Conservation (phyloP, 2,888 invertebrate species). For the Aleiodes leptofemur region DNA sequence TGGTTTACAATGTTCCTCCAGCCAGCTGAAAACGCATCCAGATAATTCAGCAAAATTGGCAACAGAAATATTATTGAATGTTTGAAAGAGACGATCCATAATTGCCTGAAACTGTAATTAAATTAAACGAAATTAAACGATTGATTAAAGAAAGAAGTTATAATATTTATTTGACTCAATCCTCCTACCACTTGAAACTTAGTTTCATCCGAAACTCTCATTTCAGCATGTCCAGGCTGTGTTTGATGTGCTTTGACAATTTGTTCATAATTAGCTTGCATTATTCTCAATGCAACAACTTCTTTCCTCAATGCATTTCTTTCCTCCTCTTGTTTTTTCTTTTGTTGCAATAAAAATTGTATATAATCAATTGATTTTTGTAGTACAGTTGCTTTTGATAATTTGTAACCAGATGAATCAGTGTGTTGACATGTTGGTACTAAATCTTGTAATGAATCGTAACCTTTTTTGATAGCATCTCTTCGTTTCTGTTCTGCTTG, state of each 20-base stretch:
- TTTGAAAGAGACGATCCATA: conserved; percentile 94
- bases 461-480: conserved; percentile 98
- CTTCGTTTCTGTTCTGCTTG: conserved; percentile 97
- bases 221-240: conserved; percentile 91
- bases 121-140: conserved; percentile 27
- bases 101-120: conserved; percentile 90
- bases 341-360: conserved; percentile 92
- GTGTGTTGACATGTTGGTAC: conserved; percentile 96
- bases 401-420: conserved; percentile 93
- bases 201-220: conserved; percentile 93
- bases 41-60: conserved; percentile 95
- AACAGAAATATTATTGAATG: conserved; percentile 92
- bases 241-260: conserved; percentile 97
- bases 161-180: conserved; percentile 2
- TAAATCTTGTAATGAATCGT: conserved; percentile 93
- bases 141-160: conserved; percentile 27
- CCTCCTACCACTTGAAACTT: conserved; percentile 94
- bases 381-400: conserved; percentile 96
- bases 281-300: conserved; percentile 92
- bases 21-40: conserved; percentile 96
- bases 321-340: conserved; percentile 96
- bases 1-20: conserved; percentile 98
- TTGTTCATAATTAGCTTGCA: conserved; percentile 95
- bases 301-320: conserved; percentile 92
- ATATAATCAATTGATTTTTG: conserved; percentile 97